These are phyloP conservation scores for Stomatorhinus ivindoensis DNA, from an alignment of 2,113 vertebrate genomes.

Conservation along the genomic window DNA sequence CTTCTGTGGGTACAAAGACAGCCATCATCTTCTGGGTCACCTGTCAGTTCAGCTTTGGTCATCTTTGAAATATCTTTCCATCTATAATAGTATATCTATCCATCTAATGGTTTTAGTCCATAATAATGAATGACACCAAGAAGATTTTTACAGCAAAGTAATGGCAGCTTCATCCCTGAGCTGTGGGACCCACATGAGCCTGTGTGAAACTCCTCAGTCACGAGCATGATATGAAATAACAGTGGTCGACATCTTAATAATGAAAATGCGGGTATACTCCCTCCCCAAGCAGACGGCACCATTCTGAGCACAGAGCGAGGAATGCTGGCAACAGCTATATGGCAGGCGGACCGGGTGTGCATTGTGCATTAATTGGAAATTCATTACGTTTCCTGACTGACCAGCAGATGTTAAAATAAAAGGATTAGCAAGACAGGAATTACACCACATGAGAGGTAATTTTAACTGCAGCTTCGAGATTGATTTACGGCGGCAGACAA, in stretches of 20 bases:
- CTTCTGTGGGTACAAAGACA: background rate
- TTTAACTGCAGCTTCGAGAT: slow-evolving; percentile 69
- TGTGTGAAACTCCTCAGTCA: background rate
- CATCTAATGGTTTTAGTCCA: background rate
- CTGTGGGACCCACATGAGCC: background rate
- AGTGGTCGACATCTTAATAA: slow-evolving; percentile 15
- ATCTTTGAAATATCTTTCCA: background rate
- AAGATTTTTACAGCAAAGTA: background rate
- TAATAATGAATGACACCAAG: background rate
- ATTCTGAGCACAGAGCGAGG: slow-evolving; percentile 32
- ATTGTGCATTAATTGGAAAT: slow-evolving; percentile 71
- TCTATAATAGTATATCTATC: background rate
- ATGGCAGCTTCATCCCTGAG: background rate
- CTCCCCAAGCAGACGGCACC: slow-evolving; percentile 13
- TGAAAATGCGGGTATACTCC: slow-evolving; percentile 21
- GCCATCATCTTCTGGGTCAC: background rate
- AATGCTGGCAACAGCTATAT: background rate
- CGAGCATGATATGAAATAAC: background rate
- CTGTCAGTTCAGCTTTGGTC: background rate
- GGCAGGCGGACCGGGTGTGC: slow-evolving; percentile 64
- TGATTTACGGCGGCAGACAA: slow-evolving; percentile 68
- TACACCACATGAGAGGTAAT: slow-evolving; percentile 68
- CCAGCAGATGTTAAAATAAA: slow-evolving; percentile 74
- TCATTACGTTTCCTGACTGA: slow-evolving; percentile 70
- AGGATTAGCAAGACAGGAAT: slow-evolving; percentile 70